Percentiles rank a stretch among this genome's conserved stretches.
These are phyloP conservation scores for Gnathonemus longibarbis DNA, from an alignment of 2,113 vertebrate species.

Conservation along the genomic window DNA sequence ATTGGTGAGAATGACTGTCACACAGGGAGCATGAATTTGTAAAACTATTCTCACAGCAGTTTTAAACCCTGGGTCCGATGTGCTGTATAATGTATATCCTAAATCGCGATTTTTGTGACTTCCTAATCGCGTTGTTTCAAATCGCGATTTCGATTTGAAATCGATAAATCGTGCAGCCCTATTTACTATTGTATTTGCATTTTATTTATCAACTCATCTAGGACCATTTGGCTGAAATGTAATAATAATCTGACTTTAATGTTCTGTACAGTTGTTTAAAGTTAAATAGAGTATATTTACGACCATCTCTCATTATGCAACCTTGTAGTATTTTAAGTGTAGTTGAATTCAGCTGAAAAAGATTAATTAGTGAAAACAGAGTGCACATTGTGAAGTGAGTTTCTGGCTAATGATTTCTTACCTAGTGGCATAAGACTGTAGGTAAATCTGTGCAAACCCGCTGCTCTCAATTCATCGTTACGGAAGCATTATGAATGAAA, in stretches of 20 bases:
- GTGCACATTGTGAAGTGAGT: background rate
- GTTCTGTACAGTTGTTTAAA: background rate
- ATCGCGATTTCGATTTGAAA: too few species aligned
- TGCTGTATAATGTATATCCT: too few species aligned
- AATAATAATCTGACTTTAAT: background rate
- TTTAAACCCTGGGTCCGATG: too few species aligned
- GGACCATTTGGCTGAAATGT: background rate
- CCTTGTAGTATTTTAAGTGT: background rate
- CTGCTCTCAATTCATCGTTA: background rate
- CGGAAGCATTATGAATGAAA: background rate
- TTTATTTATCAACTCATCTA: background rate
- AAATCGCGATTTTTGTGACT: too few species aligned
- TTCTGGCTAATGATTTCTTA: background rate
- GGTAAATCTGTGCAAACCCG: background rate
- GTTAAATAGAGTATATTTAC: background rate
- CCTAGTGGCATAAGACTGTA: background rate
- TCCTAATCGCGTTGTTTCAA: too few species aligned
- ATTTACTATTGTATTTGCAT: background rate
- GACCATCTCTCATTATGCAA: background rate
- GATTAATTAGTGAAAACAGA: conserved; percentile 1
- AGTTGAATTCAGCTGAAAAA: background rate
- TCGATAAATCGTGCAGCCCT: too few species aligned
- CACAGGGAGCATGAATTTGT: too few species aligned
- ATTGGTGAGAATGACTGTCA: too few species aligned
- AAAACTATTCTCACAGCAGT: too few species aligned